Conservation (phyloP, 2,888 invertebrate species). For the Julus scandinavius region DNA sequence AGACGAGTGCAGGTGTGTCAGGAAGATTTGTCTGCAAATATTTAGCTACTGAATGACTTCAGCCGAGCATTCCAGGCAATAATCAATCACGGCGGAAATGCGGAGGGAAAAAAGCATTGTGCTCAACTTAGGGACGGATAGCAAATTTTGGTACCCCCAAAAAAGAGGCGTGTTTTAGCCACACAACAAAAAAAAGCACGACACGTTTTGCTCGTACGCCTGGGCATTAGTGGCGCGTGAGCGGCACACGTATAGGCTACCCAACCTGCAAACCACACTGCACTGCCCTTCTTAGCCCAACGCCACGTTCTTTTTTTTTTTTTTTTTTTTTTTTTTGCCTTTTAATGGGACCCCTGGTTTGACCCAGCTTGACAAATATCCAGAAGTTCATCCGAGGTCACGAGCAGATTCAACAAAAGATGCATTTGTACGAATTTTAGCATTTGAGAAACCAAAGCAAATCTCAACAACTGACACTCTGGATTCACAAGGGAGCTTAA, state of each 20-base stretch:
- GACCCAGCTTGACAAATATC: slow-evolving; percentile 34
- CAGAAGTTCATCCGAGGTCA: slow-evolving; percentile 20
- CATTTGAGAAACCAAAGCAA: not conserved
- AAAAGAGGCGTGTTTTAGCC: not conserved
- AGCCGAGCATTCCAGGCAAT: slow-evolving; percentile 42
- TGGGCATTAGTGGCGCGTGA: not conserved
- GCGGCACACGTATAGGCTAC: not conserved
- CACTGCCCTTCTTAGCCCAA: slow-evolving; percentile 11
- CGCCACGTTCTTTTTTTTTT: not conserved
- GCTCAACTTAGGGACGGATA: not conserved
- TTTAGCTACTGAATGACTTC: slow-evolving; percentile 42
- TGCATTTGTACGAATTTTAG: not conserved
- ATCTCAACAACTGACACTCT: not conserved
- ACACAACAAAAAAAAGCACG: not conserved
- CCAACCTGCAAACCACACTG: slow-evolving; percentile 10
- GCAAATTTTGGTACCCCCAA: not conserved
- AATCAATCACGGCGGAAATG: slow-evolving; percentile 30
- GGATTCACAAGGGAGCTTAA: not conserved
- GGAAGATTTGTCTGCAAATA: slow-evolving; percentile 26
- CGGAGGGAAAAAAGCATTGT: slow-evolving; percentile 15
- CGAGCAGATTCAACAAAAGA: slow-evolving; percentile 20
- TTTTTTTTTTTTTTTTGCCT: slow-evolving; percentile 8
- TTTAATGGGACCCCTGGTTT: slow-evolving; percentile 37
- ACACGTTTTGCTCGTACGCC: slow-evolving; percentile 23
- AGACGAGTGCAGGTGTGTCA: not conserved